phyloP scores from a whole-genome alignment of 2,888 invertebrate genomes.

The Aquatica leii region DNA sequence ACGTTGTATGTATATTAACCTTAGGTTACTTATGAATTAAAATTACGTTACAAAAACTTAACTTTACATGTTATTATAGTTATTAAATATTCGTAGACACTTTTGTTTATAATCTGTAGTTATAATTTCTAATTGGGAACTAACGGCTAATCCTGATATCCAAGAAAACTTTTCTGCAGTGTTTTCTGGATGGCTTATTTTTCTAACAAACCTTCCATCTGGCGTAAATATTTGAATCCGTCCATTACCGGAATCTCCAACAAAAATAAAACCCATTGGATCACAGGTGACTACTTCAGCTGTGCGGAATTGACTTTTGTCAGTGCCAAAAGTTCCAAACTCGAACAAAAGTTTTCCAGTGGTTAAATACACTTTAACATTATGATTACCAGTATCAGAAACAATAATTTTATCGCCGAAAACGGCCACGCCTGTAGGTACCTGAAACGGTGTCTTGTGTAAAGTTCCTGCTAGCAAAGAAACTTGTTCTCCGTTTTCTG shows the following conservation, averaged over 20 bases:
- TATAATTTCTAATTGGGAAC: conserved; percentile 68
- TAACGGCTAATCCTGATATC: conserved; percentile 73
- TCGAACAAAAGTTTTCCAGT: conserved; percentile 66
- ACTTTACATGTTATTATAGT: no score
- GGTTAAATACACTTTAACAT: conserved; percentile 67
- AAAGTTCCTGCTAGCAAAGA: conserved; percentile 68
- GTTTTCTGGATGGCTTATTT: conserved; percentile 67
- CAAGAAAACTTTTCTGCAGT: conserved; percentile 66
- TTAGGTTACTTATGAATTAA: no score
- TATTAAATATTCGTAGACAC: conserved; percentile 58
- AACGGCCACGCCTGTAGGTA: conserved; percentile 76
- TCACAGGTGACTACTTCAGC: conserved; percentile 79
- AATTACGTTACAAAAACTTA: no score
- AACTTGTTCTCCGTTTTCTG: conserved; percentile 68
- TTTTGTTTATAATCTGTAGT: conserved; percentile 69
- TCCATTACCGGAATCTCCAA: conserved; percentile 82
- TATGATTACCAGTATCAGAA: conserved; percentile 76
- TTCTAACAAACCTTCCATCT: conserved; percentile 72
- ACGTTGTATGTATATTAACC: no score
- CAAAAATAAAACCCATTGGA: conserved; percentile 75
- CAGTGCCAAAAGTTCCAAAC: conserved; percentile 73
- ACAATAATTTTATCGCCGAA: conserved; percentile 64
- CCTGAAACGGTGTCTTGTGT: conserved; percentile 68
- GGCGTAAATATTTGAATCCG: conserved; percentile 78
- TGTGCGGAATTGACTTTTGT: conserved; percentile 75